Percentiles rank a stretch among this genome's conserved stretches.
phyloP scores from a whole-genome alignment of 1,140 invertebrate species.

The Neoseiulus cucumeris region DNA sequence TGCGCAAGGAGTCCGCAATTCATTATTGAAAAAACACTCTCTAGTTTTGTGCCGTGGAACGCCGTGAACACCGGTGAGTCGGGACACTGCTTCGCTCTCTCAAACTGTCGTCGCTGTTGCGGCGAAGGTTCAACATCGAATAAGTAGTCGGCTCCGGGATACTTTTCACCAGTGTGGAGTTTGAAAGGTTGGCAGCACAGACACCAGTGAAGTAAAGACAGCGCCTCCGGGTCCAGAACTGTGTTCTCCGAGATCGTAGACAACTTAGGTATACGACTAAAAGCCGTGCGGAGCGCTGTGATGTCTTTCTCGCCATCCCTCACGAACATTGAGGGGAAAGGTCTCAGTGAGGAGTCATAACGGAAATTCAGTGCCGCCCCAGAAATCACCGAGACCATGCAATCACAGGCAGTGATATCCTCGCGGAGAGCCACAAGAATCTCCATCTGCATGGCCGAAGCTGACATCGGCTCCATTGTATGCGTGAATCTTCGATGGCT shows the following conservation, averaged over 20 bases:
- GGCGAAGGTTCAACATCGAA: background rate
- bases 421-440: background rate
- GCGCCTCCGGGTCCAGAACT: background rate
- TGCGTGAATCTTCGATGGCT: too few relatives aligned
- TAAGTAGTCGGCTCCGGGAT: background rate
- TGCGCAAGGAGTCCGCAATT: background rate
- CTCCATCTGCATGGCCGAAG: too few relatives aligned
- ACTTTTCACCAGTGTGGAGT: background rate
- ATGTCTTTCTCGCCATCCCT: background rate
- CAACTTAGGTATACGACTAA: background rate
- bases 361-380: background rate
- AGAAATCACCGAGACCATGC: background rate
- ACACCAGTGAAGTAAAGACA: background rate
- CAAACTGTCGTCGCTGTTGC: background rate
- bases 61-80: background rate
- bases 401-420: background rate
- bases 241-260: background rate
- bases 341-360: background rate
- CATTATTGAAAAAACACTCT: background rate
- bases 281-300: background rate
- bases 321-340: background rate
- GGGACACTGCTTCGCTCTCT: background rate
- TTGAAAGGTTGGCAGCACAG: background rate
- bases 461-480: too few relatives aligned
- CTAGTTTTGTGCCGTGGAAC: background rate